Evolutionary conservation across 2,113 vertebrate species (phyloP).

Genomic region (Pithys albifrons): DNA sequence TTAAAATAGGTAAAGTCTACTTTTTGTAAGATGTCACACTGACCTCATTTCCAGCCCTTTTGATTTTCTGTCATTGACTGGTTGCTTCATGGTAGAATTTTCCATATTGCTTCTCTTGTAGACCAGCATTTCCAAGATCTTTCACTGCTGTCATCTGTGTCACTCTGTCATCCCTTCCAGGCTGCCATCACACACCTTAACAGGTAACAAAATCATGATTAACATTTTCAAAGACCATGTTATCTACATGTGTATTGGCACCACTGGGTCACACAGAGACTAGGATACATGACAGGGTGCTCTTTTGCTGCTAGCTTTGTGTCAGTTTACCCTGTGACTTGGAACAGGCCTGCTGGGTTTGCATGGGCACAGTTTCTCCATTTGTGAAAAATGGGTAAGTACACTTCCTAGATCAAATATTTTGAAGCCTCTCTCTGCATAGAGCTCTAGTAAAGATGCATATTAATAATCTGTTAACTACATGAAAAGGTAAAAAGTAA

Average conservation of each 20-base stretch:
- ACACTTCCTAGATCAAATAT: background rate
- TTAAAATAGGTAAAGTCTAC: background rate
- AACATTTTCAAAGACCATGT: background rate
- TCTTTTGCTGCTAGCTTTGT: background rate
- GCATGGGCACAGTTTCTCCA: background rate
- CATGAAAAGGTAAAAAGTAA: background rate
- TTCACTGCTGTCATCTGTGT: background rate
- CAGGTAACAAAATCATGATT: fast-evolving
- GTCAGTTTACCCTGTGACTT: background rate
- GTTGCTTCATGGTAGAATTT: background rate
- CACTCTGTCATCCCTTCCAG: background rate
- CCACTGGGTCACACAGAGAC: background rate
- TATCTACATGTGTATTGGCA: background rate
- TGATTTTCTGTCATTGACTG: background rate
- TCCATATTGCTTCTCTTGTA: background rate
- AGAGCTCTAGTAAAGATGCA: background rate
- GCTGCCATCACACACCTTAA: background rate
- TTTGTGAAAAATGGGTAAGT: background rate
- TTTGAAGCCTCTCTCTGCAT: background rate
- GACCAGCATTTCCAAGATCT: background rate
- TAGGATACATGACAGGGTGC: background rate
- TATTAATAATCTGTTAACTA: background rate
- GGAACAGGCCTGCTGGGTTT: background rate
- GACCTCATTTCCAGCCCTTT: background rate
- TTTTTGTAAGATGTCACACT: background rate